phyloP scores from a whole-genome alignment of 2,888 invertebrate species.

The Megastigmus dorsalis region DNA sequence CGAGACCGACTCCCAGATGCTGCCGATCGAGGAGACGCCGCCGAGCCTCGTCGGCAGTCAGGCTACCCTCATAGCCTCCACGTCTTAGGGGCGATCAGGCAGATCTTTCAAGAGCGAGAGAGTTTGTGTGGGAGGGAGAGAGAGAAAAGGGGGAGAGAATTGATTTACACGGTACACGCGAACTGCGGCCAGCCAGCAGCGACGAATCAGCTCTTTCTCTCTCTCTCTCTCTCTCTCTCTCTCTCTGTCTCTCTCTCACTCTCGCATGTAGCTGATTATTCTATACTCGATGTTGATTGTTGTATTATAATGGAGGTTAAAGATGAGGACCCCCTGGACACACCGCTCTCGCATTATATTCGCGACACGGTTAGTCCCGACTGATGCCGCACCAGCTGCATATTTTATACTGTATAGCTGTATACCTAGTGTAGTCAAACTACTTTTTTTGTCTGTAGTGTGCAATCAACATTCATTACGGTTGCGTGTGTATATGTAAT shows the following conservation, averaged over 20 bases:
- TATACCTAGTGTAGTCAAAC: not conserved
- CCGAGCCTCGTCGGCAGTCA: conserved; percentile 48
- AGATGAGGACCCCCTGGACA: too few species aligned
- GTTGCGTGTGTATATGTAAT: conserved; percentile 4
- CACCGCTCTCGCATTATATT: conserved; percentile 34
- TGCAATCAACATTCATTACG: not conserved
- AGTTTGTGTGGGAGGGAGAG: not conserved
- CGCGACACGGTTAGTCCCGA: conserved; percentile 38
- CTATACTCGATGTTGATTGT: conserved; percentile 24
- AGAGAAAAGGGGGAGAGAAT: not conserved
- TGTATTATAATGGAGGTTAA: conserved; percentile 14
- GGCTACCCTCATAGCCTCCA: conserved; percentile 50
- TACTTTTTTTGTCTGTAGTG: conserved; percentile 12
- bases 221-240: too few species aligned
- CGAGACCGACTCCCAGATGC: conserved; percentile 46
- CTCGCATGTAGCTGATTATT: conserved; percentile 14
- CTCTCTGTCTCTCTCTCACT: too few species aligned
- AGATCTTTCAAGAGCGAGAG: not conserved
- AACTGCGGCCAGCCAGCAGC: not conserved
- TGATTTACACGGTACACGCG: not conserved
- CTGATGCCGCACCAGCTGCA: too few species aligned
- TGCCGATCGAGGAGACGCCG: conserved; percentile 12
- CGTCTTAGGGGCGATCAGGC: conserved; percentile 6
- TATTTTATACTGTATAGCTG: not conserved
- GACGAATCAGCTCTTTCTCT: too few species aligned